Conservation (phyloP, 2,888 invertebrate species). For the Temnothorax rugatulus region DNA sequence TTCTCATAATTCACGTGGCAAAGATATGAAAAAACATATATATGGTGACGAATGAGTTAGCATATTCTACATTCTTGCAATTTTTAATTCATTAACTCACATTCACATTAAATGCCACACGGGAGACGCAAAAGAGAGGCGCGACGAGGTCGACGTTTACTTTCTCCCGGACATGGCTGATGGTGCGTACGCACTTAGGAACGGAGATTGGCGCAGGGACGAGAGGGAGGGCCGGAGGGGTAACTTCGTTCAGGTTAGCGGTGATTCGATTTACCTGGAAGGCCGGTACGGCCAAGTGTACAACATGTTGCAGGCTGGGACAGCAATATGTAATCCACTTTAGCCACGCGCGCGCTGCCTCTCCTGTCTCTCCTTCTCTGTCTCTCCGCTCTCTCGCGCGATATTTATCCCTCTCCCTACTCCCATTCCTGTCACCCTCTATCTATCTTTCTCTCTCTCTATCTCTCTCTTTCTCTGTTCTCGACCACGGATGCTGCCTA, state of each 20-base stretch:
- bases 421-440: background rate
- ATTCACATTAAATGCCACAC: background rate
- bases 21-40: background rate
- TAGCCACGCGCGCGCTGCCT: constrained; percentile 71
- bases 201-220: constrained; percentile 72
- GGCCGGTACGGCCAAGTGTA: constrained; percentile 74
- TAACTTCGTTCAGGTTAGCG: constrained; percentile 82
- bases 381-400: constrained; percentile 20
- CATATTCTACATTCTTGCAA: background rate
- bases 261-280: constrained; percentile 83
- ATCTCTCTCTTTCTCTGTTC: background rate
- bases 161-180: constrained; percentile 32
- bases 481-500: constrained; percentile 7
- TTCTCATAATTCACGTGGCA: background rate
- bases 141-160: constrained; percentile 32
- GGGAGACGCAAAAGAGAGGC: background rate
- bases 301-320: constrained; percentile 72
- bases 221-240: constrained; percentile 58
- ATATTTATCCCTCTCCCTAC: constrained; percentile 31
- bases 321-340: constrained; percentile 83
- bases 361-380: constrained; percentile 31
- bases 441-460: background rate
- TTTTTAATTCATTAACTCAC: constrained; percentile 34
- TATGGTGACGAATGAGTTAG: background rate
- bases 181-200: constrained; percentile 63